Percentiles rank a stretch among this genome's conserved stretches.
Conservation (phyloP, 2,113 vertebrate genomes). For the Thalassarche chlororhynchos region DNA sequence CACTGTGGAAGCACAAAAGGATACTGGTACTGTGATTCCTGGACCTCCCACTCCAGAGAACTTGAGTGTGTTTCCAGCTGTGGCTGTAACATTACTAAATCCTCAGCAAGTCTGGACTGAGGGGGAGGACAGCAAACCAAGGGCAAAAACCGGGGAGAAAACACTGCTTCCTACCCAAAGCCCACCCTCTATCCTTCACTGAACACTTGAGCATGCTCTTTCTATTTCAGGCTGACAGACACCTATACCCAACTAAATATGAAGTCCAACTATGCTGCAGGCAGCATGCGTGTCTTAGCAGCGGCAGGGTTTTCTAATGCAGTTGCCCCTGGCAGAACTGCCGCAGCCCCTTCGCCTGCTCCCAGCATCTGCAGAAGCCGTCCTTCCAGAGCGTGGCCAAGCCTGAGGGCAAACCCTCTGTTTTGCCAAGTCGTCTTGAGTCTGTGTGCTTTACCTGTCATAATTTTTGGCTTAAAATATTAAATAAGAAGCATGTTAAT, state of each 20-base stretch:
- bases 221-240: not conserved
- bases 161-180: not conserved
- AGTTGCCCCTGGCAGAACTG: rapidly evolving
- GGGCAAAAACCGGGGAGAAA: not conserved
- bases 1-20: not conserved
- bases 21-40: not conserved
- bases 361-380: rapidly evolving
- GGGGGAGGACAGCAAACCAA: not conserved
- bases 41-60: not conserved
- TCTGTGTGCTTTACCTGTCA: not conserved
- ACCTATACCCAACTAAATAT: rapidly evolving
- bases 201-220: not conserved
- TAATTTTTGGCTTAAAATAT: not conserved
- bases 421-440: rapidly evolving
- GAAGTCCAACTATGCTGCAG: rapidly evolving
- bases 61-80: not conserved
- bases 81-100: not conserved
- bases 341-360: rapidly evolving
- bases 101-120: not conserved
- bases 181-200: no score
- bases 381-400: rapidly evolving
- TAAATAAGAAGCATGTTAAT: rapidly evolving
- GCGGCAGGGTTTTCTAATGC: not conserved
- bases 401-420: rapidly evolving
- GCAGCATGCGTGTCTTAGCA: rapidly evolving